phyloP scores from a whole-genome alignment of 1,140 invertebrate genomes.

The Drosophila tristis region DNA sequence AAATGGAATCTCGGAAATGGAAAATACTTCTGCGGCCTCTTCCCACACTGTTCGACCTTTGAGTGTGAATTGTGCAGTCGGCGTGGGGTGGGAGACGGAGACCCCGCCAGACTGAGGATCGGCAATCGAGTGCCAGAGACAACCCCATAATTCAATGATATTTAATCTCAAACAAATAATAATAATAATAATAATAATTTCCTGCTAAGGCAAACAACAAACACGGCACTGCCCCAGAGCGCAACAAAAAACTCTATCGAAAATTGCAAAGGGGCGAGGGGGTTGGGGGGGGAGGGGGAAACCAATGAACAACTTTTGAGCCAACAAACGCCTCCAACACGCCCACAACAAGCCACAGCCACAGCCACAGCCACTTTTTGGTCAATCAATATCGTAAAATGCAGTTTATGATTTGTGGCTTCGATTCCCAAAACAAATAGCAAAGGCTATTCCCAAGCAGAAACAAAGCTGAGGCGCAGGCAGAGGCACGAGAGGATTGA shows the following conservation, averaged over 20 bases:
- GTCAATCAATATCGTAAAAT: slow-evolving; percentile 83
- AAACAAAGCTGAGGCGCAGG: slow-evolving; percentile 22
- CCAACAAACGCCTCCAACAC: slow-evolving; percentile 54
- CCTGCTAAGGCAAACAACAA: slow-evolving; percentile 68
- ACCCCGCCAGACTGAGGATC: neutral
- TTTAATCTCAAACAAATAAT: slow-evolving; percentile 67
- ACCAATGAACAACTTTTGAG: slow-evolving; percentile 39
- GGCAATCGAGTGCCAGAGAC: slow-evolving; percentile 27
- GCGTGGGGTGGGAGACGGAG: no score
- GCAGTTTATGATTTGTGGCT: slow-evolving; percentile 83
- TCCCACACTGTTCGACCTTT: slow-evolving; percentile 35
- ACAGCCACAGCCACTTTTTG: slow-evolving; percentile 37
- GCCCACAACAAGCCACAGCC: slow-evolving; percentile 47
- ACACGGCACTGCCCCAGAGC: slow-evolving; percentile 26
- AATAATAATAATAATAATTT: slow-evolving; percentile 74
- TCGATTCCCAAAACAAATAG: slow-evolving; percentile 82
- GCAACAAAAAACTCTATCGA: slow-evolving; percentile 12
- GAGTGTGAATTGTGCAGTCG: slow-evolving; percentile 41
- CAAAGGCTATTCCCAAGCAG: slow-evolving; percentile 30
- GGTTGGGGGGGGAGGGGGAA: slow-evolving; percentile 5
- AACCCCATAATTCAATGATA: slow-evolving; percentile 66
- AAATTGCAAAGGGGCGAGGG: slow-evolving; percentile 26
- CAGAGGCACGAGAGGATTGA: slow-evolving; percentile 44
- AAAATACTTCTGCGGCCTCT: slow-evolving; percentile 2
- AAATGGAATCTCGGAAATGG: neutral